phyloP scores from a whole-genome alignment of 2,113 vertebrate species.

The Clupea harengus region DNA sequence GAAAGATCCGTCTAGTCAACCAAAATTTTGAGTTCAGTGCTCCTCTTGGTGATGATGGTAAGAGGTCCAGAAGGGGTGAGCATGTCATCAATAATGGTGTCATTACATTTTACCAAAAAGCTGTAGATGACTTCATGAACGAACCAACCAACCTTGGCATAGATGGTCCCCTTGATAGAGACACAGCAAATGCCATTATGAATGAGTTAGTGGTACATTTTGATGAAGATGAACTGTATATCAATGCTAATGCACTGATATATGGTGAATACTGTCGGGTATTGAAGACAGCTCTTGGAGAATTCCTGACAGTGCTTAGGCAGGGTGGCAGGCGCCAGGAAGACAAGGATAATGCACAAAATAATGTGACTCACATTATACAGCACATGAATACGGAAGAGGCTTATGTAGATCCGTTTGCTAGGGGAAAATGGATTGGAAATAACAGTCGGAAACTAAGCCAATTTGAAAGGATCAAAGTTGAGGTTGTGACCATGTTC shows the following conservation, averaged over 20 bases:
- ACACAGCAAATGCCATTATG: neutral
- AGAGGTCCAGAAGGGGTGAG: neutral
- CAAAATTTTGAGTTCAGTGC: neutral
- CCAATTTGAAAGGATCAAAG: neutral
- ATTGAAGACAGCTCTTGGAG: neutral
- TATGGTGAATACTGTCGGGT: neutral
- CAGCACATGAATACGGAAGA: neutral
- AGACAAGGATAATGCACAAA: neutral
- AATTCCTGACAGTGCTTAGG: neutral
- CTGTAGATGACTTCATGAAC: neutral
- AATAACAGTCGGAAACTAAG: neutral
- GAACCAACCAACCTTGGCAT: neutral
- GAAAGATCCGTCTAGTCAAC: neutral
- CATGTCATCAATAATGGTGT: conserved; percentile 13
- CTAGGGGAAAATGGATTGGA: neutral
- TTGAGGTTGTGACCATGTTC: neutral
- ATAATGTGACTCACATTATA: neutral
- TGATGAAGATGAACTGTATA: neutral
- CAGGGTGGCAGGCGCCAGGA: neutral
- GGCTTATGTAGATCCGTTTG: neutral
- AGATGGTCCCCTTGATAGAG: neutral
- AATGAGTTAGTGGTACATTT: neutral
- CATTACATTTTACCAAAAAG: neutral
- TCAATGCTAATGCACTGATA: conserved; percentile 2
- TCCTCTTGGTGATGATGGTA: neutral